These are phyloP conservation scores for Exocentrus adspersus DNA, from an alignment of 2,888 invertebrate species.

Conservation along the genomic window DNA sequence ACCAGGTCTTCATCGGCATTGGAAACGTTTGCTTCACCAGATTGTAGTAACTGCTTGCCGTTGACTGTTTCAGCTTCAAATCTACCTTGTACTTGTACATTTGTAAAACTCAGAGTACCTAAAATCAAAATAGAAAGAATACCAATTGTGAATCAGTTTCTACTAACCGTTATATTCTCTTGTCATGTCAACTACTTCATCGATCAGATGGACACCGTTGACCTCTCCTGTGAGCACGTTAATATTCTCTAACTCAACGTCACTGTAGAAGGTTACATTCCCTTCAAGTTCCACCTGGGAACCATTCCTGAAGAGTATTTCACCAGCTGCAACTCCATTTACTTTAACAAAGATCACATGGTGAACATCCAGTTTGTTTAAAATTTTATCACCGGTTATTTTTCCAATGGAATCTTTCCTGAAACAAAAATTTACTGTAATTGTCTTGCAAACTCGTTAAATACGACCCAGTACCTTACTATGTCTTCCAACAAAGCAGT, in stretches of 20 bases:
- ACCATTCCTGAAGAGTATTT: conserved; percentile 47
- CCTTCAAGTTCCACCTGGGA: conserved; percentile 48
- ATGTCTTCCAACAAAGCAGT: conserved; percentile 54
- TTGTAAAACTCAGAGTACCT: conserved; percentile 49
- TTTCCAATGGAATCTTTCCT: conserved; percentile 46
- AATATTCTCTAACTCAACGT: conserved; percentile 41
- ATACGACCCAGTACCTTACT: conserved; percentile 47
- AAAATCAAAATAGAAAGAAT: background rate
- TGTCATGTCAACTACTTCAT: conserved; percentile 45
- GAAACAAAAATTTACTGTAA: too few relatives aligned
- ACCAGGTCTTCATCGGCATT: background rate
- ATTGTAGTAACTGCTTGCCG: conserved; percentile 32
- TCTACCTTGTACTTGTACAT: conserved; percentile 38
- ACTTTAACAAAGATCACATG: conserved; percentile 52
- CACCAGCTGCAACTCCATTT: conserved; percentile 49
- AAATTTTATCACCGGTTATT: conserved; percentile 54
- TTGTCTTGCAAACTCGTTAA: too few relatives aligned
- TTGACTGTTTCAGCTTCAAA: conserved; percentile 45
- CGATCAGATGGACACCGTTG: conserved; percentile 44
- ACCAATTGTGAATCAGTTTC: background rate
- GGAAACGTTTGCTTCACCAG: conserved; percentile 10
- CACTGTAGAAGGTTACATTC: conserved; percentile 49
- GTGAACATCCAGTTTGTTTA: conserved; percentile 51
- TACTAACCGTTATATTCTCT: conserved; percentile 39
- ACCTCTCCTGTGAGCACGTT: conserved; percentile 42